Evolutionary conservation across 2,113 vertebrate genomes (phyloP), one percentile per base, ranked within the genome.

Genomic region (Apteryx owenii): DNA sequence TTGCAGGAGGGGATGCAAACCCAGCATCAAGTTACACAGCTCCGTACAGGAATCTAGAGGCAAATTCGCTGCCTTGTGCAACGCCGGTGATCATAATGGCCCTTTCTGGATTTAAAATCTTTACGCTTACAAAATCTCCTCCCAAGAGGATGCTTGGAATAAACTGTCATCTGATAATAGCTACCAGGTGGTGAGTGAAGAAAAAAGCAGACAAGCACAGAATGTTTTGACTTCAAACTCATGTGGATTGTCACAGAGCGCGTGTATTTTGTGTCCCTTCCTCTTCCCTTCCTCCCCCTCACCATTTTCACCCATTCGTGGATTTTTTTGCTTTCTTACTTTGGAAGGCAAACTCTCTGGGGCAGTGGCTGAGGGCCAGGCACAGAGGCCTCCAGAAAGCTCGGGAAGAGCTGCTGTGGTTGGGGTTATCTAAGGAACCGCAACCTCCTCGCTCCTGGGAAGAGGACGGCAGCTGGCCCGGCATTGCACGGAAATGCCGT

Each of bases 141-240:
- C 92, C 94, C 95, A 73, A 76, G 95, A 97, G 90, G 96, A 96
- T 2, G 94, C 89, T 84, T 91, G 91, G 94, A 97, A 96, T 96
- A 95, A 96, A 97, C 92, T 97, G 96, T 95, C 97, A 95, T 94
- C 95, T 91, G 97, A 95, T 97, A 97, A 97, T 95, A 96, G 94
- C 94, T 97, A 87, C 95, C 97, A 97, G 96, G 96, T 97, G 96
- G 97, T 3, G 89, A 95, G 86, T 89, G 71, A 95, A 90, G 81
- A n/a, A 83, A 82, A 94, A 95, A 97, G 33, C 95, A 96, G 96
- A 96, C 95, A 96, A 54, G 96, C 96, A 96, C 86, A 95, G 96
- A 97, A 95, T 97, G 95, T 97, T 97, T 96, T 97, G 97, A 97
- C 95, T 97, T 97, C 94, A 94, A 97, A 97, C 96, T 97, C 96